Evolutionary conservation across 2,113 vertebrate species (phyloP), one percentile per base, ranked within the genome.

Genomic region (human): DNA sequence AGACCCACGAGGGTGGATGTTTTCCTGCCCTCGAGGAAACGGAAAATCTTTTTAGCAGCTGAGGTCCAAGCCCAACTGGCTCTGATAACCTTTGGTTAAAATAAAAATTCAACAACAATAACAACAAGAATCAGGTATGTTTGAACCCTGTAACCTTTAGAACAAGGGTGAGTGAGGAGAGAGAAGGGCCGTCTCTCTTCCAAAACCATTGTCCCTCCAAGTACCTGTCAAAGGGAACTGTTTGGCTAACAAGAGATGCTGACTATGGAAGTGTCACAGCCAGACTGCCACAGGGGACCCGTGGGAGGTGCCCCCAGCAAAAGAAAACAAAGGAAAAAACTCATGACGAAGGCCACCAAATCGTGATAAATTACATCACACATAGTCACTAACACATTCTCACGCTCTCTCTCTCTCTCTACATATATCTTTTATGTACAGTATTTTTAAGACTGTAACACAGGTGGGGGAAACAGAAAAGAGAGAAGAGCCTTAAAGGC

Each of bases 31-130:
- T 2, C 0, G 20, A 55, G 66, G 92, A 98, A 98, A 98, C 95
- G 95, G 94, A 79, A 95, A 89, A 2, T 17, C 68, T 97, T 94
- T 95, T 90, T 96, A 98, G 98, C 98, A 98, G 98, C 98, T 98
- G 93, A 96, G 97, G 94, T 97, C 94, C 97, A 97, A 73, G 93
- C 96, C 97, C 68, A 66, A 95, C 85, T 75, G 97, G 96, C 98
- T 98, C 92, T 81, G 16, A 97, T 91, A 95, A 93, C 97, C 98
- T 97, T 97, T 93, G 92, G 93, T 97, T 96, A 66, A 93, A 97
- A 88, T 98, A 76, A 40, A 96, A 48, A 91, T 35, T 96, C 85
- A 80, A 90, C 48, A 66, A 79, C 22, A 88, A 87, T 4, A 35
- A 94, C 22, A 72, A 94, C 38, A 92, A 88, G 38, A 48, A 78